Conservation (phyloP, 2,113 vertebrate genomes). For the Trichomycterus rosablanca region DNA sequence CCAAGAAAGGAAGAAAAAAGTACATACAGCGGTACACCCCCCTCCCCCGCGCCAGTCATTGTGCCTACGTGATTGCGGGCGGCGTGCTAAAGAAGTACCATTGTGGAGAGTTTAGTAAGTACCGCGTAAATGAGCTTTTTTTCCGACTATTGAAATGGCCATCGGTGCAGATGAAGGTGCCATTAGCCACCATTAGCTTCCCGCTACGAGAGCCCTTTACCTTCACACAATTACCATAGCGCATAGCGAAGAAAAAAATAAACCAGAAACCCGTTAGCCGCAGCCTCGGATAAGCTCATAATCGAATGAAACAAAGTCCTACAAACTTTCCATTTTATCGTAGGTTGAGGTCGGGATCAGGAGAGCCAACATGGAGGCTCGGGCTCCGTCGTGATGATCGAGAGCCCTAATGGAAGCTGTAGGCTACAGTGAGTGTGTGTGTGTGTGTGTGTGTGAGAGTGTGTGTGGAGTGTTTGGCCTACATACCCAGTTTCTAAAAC, state of each 20-base stretch:
- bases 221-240: slow-evolving; percentile 66
- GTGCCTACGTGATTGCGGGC: slow-evolving; percentile 22
- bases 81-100: slow-evolving; percentile 21
- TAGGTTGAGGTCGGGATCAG: slow-evolving; percentile 14
- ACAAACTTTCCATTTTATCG: slow-evolving; percentile 5
- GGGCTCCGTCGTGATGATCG: slow-evolving; percentile 40
- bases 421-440: slow-evolving; percentile 53
- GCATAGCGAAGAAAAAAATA: slow-evolving; percentile 41
- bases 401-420: slow-evolving; percentile 67
- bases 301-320: slow-evolving; percentile 10
- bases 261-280: background rate
- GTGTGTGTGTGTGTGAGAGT: slow-evolving; percentile 27
- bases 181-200: slow-evolving; percentile 70
- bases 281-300: background rate
- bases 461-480: slow-evolving; percentile 26
- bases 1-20: too few relatives aligned
- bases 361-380: slow-evolving; percentile 14
- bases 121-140: slow-evolving; percentile 36
- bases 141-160: slow-evolving; percentile 17
- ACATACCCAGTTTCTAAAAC: slow-evolving; percentile 14
- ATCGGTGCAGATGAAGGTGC: slow-evolving; percentile 58
- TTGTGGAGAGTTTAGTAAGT: slow-evolving; percentile 28
- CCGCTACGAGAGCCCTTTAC: slow-evolving; percentile 61
- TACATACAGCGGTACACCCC: too few relatives aligned
- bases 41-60: too few relatives aligned